Conservation (phyloP, 2,113 vertebrate species). For the Microtus richardsoni region DNA sequence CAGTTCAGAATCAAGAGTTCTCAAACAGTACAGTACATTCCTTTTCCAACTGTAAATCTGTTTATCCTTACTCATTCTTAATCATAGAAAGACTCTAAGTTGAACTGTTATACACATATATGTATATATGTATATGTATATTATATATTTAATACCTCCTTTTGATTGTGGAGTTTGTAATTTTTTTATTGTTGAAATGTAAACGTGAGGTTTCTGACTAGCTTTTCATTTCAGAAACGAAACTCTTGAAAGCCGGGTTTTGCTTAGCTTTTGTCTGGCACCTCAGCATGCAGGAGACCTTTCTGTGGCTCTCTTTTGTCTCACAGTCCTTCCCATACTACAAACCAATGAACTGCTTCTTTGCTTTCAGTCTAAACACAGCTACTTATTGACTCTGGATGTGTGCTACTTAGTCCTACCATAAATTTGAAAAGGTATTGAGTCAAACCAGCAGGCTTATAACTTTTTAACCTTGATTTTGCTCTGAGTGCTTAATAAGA, state of each 20-base stretch:
- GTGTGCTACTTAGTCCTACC: background rate
- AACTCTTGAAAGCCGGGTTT: background rate
- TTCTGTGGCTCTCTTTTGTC: background rate
- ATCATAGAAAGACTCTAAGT: background rate
- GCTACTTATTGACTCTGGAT: background rate
- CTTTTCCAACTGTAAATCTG: constrained; percentile 25
- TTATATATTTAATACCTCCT: background rate
- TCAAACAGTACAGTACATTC: background rate
- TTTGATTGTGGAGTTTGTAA: background rate
- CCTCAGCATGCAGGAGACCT: background rate
- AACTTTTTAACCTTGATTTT: background rate
- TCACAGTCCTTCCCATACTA: background rate
- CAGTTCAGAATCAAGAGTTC: background rate
- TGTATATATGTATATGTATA: too few relatives aligned
- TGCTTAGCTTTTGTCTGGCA: background rate
- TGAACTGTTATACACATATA: background rate
- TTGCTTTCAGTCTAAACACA: constrained; percentile 16
- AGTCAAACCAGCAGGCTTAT: background rate
- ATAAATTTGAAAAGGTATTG: background rate
- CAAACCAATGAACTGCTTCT: background rate
- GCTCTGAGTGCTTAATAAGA: background rate
- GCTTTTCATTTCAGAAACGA: constrained; percentile 12
- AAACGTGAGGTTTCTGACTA: background rate
- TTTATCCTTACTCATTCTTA: constrained; percentile 53
- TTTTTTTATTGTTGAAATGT: constrained; percentile 16